Evolutionary conservation across 92 coral and sea anemone species (phyloP), one percentile per base, ranked within the genome.

Genomic region (Pocillopora meandrina): DNA sequence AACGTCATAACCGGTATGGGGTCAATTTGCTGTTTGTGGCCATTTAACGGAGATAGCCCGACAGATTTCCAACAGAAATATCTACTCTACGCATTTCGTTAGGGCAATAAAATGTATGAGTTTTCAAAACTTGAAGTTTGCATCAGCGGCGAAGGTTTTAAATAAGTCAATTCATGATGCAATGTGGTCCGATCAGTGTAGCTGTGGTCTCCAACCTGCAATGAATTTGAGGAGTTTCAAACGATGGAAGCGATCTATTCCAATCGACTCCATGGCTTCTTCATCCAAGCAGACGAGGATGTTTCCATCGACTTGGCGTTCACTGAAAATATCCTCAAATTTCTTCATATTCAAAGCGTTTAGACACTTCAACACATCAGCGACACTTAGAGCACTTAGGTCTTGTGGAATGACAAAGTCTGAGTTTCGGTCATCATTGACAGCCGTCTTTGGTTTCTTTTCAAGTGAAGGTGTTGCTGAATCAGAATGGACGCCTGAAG

Each of bases 171-270:
- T 59, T 59, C 62, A 59, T 59, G 16, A 12, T 59, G 62, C 62
- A 12, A 59, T 12, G 62, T 12, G 62, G 52, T 42, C 5, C 52
- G 52, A 9, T 21, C 10, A 2, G 47, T 80, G 72, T 12, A 90
- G 71, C 20, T 68, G 56, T 20, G 93, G 93, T 49, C 93, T 77
- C 93, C 90, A 90, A 7, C 93, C 93, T 9, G 70, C 78, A 31
- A 87, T 83, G 26, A 90, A 72, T 34, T 85, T 85, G 1, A 83
- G 55, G 74, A 87, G 87, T 74, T 90, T 90, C 68, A 87, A 66
- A 62, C 93, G 82, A 72, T 86, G 86, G 64, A 87, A 90, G 56
- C 84, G 82, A 49, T 87, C 90, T 65, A 84, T 67, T 34, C 87
- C 89, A 79, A 90, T 67, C 23, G 86, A 89, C 34, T 62, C 60